Evolutionary conservation across 2,888 invertebrate species (phyloP), one percentile per base, ranked within the genome.

Genomic region (Microplitis deprimator): DNA sequence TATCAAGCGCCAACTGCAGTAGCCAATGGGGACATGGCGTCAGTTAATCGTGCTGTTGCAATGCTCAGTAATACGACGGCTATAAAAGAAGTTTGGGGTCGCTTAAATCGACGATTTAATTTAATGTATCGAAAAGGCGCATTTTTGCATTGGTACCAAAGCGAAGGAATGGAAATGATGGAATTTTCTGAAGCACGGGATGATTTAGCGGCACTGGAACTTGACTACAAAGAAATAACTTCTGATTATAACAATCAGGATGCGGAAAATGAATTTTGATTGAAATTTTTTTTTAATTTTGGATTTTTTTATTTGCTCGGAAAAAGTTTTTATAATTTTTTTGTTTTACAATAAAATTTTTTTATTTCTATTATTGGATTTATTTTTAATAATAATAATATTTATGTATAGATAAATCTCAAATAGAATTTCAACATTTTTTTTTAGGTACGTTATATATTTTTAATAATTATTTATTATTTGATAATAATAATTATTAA

Each of bases 161-260:
- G 94, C 64, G 95, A 95, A 89, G 96, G 95, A 75, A 95, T 95
- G 95, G 95, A 95, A 86, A 95, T 95, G 88, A 95, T 95, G 0
- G 96, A 96, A 89, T 96, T 96, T 90, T 92, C 93, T 7, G 95
- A 96, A 88, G 96, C 96, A 29, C 92, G 95, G 39, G 95, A 96
- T 87, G 95, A 96, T 90, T 91, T 96, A 81, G 94, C 93, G 73
- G 93, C 93, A 20, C 89, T 94, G 1, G 94, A 94, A 88, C 91
- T 93, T 82, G 94, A 94, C 86, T 94, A 94, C 88, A 93, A 94
- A 84, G 94, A 94, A 88, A 94, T 94, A 13, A 93, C 93, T 79
- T 91, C 92, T 83, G 94, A 94, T 85, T 90, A 91, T 60, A 89
- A 89, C 3, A 3, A 3, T 16, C 90, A 91, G 82, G 91, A 90